Evolutionary conservation across 2,113 vertebrate species (phyloP), one percentile per base, ranked within the genome.

Genomic region (Seriola aureovittata): DNA sequence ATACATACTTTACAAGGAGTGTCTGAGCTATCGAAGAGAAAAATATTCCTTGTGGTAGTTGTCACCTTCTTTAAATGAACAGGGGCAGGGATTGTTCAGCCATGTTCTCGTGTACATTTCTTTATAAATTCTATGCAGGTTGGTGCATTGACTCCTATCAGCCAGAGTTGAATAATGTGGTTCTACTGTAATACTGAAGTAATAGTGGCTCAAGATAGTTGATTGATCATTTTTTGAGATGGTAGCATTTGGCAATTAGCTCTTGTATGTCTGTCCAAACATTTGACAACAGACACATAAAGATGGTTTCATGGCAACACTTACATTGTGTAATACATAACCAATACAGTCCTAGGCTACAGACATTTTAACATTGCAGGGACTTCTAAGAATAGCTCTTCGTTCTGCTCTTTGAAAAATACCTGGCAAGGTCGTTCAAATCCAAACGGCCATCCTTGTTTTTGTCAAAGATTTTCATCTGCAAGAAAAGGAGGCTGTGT

Each of bases 391-490:
- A 66, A 25, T 10, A 54, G 0, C 71, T 50, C 6, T 52, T 21
- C 19, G 3, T 52, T 7, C 8, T 58, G 29, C 14, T 68, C 2
- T 23, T n/a, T 65, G 19, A 16, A 29, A 72, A 59, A 52, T 86
- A 99, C 98, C 98, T 97, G 59, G 98, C 98, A 88, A 99, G 93
- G 85, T 99, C 98, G 58, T 96, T 98, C 78, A 99, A 94, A 91
- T 99, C 98, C 96, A 99, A 91, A 7, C 95, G 95, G 0, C 98
- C 98, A 63, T 99, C 98, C 88, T 97, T 97, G 90, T 97, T 99
- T 95, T 95, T 98, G 95, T 99, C 97, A 94, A 99, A 99, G 59
- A 99, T 96, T 85, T 97, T 98, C 98, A 99, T 99, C 98, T 99
- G 93, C 90, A 95, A 86, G 46, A 29, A n/a, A 76, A 78, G 78